These are phyloP conservation scores for Mactromeris polynyma DNA, from an alignment of 2,888 invertebrate species.

Conservation along the genomic window DNA sequence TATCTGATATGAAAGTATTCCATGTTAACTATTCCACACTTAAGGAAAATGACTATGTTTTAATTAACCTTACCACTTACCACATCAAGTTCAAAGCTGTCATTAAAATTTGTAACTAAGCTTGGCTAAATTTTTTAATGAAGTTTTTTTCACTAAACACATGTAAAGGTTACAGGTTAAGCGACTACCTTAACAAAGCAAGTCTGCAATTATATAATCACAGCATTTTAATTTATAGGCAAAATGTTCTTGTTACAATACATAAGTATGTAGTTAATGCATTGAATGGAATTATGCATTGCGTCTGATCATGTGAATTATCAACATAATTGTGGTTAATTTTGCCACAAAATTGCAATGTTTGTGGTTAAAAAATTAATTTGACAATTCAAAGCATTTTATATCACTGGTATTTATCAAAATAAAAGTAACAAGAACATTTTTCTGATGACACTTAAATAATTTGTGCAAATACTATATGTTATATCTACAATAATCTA, in stretches of 20 bases:
- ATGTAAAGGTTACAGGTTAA: background rate
- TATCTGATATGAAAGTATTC: conserved; percentile 64
- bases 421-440: background rate
- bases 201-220: background rate
- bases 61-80: background rate
- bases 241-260: background rate
- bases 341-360: background rate
- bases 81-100: background rate
- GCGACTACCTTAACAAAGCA: background rate
- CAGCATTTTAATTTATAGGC: background rate
- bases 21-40: background rate
- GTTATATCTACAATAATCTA: background rate
- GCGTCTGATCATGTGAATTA: background rate
- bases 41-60: background rate
- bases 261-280: background rate
- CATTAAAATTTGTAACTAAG: background rate
- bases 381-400: background rate
- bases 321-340: background rate
- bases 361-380: background rate
- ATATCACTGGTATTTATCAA: too few relatives aligned
- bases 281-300: background rate
- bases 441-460: background rate
- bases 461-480: background rate
- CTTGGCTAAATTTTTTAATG: background rate
- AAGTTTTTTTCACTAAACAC: background rate